Evolutionary conservation across 2,888 invertebrate genomes (phyloP).

Genomic region (Cosmia trapezina): DNA sequence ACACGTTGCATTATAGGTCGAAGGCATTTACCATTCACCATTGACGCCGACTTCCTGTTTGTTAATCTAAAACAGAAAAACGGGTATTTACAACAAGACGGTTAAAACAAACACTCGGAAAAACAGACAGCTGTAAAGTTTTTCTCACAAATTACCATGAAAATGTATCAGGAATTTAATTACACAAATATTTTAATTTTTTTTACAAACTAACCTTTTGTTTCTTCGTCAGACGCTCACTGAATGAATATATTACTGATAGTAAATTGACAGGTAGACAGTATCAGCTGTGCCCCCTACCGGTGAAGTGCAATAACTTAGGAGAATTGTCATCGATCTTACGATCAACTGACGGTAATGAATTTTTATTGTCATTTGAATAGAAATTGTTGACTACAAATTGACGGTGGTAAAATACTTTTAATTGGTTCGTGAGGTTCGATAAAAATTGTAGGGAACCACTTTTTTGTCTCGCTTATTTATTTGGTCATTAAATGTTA

Average conservation of each 20-base stretch:
- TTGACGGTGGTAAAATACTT: conserved; percentile 13
- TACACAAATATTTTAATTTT: conserved; percentile 30
- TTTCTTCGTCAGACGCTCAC: conserved; percentile 32
- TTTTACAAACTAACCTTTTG: conserved; percentile 51
- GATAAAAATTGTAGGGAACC: not conserved
- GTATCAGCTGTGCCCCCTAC: conserved; percentile 56
- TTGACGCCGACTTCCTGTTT: not conserved
- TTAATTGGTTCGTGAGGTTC: conserved; percentile 34
- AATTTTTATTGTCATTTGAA: conserved; percentile 57
- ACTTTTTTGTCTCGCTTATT: conserved; percentile 20
- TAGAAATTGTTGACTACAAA: conserved; percentile 38
- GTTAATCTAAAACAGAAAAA: not conserved
- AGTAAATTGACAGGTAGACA: conserved; percentile 9
- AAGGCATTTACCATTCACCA: not conserved
- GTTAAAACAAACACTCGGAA: conserved; percentile 30
- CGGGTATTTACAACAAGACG: not conserved
- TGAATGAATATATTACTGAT: conserved; percentile 32
- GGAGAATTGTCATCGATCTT: conserved; percentile 50
- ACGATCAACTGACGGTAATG: conserved; percentile 26
- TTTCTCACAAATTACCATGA: conserved; percentile 46
- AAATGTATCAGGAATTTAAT: conserved; percentile 50
- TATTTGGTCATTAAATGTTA: conserved; percentile 16
- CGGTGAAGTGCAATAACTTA: conserved; percentile 42
- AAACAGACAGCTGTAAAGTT: conserved; percentile 40
- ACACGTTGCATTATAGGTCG: no score